A percentile compares a stretch with the other conserved stretches of the same genome.
These are phyloP conservation scores for Rhopilema esculentum DNA, from an alignment of 30 jellyfish, hydroid and myxozoan genomes.

Conservation along the genomic window DNA sequence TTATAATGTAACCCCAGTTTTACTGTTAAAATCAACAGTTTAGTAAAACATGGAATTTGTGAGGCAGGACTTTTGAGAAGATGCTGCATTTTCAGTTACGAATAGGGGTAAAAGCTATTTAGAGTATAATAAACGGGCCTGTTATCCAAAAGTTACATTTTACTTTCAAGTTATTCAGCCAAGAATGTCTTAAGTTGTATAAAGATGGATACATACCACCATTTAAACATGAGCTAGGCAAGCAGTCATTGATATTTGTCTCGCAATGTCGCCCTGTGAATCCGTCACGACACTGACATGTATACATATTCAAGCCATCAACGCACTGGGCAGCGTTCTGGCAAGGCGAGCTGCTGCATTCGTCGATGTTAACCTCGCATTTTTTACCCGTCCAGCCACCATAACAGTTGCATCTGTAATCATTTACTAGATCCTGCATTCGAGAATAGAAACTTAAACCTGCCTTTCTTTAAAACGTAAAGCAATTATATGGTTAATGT, in stretches of 20 bases:
- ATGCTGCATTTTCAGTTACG: too few relatives aligned
- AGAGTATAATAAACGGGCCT: not conserved
- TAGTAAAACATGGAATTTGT: too few relatives aligned
- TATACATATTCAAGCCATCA: constrained; percentile 67
- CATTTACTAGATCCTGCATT: constrained; percentile 58
- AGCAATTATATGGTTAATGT: not conserved
- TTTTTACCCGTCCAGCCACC: constrained; percentile 69
- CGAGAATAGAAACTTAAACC: too few relatives aligned
- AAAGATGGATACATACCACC: constrained; percentile 42
- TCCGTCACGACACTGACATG: constrained; percentile 77
- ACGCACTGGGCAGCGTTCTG: constrained; percentile 74
- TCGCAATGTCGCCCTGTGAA: constrained; percentile 86
- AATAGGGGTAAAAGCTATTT: too few relatives aligned
- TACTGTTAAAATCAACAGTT: too few relatives aligned
- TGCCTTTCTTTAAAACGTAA: not conserved
- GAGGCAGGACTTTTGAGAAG: too few relatives aligned
- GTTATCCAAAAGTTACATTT: not conserved
- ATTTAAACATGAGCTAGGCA: constrained; percentile 58
- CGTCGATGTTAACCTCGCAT: constrained; percentile 68
- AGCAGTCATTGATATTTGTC: constrained; percentile 72
- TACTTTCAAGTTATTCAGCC: not conserved
- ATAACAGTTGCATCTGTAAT: constrained; percentile 53
- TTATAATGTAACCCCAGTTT: too few relatives aligned
- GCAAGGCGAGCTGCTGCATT: constrained; percentile 73
- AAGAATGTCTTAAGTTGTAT: not conserved